These are phyloP conservation scores for Erpornis zantholeuca DNA, from an alignment of 2,113 vertebrate genomes.

Conservation along the genomic window DNA sequence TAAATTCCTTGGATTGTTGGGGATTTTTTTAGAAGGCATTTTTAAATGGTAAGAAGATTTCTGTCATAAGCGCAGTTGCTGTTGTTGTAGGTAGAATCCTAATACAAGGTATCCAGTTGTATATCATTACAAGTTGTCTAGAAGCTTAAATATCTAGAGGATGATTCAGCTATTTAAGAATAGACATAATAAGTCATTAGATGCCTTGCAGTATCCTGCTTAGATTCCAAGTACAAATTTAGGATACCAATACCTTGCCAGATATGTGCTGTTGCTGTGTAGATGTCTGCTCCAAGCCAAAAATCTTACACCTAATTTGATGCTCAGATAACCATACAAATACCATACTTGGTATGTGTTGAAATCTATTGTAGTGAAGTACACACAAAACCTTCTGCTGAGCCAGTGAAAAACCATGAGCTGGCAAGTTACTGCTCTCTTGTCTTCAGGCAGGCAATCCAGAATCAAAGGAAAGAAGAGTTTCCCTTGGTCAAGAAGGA, in stretches of 20 bases:
- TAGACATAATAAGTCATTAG: not conserved
- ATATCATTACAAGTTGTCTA: not conserved
- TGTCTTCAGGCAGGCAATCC: not conserved
- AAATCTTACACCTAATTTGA: not conserved
- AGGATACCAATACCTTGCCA: accelerated
- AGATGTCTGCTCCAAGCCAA: not conserved
- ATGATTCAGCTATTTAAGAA: not conserved
- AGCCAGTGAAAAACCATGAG: not conserved
- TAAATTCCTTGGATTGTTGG: not conserved
- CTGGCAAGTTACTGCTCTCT: not conserved
- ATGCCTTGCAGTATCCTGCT: not conserved
- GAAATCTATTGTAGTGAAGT: not conserved
- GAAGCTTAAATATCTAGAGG: not conserved
- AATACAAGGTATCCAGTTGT: not conserved
- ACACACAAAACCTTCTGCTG: not conserved
- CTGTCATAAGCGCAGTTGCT: not conserved
- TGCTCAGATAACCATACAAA: not conserved
- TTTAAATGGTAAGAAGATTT: not conserved
- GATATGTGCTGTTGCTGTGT: not conserved
- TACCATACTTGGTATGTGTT: not conserved
- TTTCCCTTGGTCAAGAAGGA: not conserved
- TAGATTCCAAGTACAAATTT: not conserved
- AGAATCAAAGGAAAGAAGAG: not conserved
- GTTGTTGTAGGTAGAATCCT: not conserved
- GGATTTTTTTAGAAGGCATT: not conserved